Conservation (phyloP, 2,888 invertebrate genomes). For the Acleris laterana region DNA sequence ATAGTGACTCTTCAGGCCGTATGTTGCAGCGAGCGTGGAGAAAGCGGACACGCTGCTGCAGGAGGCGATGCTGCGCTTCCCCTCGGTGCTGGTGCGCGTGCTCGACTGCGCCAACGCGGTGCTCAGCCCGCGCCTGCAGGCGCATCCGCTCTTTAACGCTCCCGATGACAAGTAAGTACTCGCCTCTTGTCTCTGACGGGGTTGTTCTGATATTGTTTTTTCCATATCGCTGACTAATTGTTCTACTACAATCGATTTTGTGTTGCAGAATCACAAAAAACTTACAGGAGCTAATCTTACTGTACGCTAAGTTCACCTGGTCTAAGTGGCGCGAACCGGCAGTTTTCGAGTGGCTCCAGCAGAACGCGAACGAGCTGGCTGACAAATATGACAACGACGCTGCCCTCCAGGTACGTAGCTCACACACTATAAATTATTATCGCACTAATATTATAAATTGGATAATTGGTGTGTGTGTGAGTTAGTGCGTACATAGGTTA, state of each 20-base stretch:
- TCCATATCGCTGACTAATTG: too few species aligned
- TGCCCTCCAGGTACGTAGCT: slow-evolving; percentile 42
- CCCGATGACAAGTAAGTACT: slow-evolving; percentile 38
- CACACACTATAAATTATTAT: not conserved
- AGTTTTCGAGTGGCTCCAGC: slow-evolving; percentile 55
- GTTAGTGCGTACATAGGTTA: too few species aligned
- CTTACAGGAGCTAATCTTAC: slow-evolving; percentile 46
- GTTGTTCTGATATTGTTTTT: not conserved
- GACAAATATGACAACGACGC: slow-evolving; percentile 41
- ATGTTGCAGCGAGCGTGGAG: slow-evolving; percentile 40
- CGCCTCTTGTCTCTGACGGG: not conserved
- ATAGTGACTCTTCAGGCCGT: not conserved
- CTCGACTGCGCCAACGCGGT: slow-evolving; percentile 43
- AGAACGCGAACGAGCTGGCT: slow-evolving; percentile 45
- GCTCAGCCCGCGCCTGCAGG: slow-evolving; percentile 30
- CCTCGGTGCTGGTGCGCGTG: slow-evolving; percentile 47
- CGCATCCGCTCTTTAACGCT: slow-evolving; percentile 39
- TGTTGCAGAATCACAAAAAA: slow-evolving; percentile 45
- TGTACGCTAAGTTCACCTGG: slow-evolving; percentile 54
- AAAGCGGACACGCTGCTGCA: slow-evolving; percentile 47
- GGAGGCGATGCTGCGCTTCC: slow-evolving; percentile 54
- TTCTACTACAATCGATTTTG: not conserved
- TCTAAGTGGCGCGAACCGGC: slow-evolving; percentile 56
- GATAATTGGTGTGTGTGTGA: too few species aligned
- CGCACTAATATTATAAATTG: too few species aligned